Evolutionary conservation across 1,140 invertebrate species (phyloP), one percentile per base, ranked within the genome.

Genomic region (Drosophila lowei): DNA sequence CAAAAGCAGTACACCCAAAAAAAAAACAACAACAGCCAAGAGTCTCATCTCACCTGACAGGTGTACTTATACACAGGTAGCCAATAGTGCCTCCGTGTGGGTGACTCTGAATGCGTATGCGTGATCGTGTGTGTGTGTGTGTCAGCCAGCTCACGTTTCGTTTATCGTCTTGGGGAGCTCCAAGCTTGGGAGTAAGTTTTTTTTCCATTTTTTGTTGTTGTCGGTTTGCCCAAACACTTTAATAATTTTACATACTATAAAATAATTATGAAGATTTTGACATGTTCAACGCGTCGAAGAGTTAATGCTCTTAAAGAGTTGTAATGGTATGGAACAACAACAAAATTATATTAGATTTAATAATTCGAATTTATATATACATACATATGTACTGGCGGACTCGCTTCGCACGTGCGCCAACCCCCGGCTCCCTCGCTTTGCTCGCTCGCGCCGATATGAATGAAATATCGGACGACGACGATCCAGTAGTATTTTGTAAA

Each of bases 111-210:
- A 23, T 41, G 7, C n/a, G 34, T 55, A 57, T 52, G 28, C 11
- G 11, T 6, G 15, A 34, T 30, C 13, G 41, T 59, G 41, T 67
- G 15, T 42, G 41, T 53, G 63, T 85, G 57, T 49, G 72, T 53
- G 72, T 49, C 30, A 52, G 77, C 65, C 80, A 75, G 77, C 81
- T 86, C 83, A 88, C 78, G 75, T 86, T 86, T 88, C 83, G 68
- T 67, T 60, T 54, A 46, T 52, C 68, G 73, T 74, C 63, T 63
- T 71, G 57, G 52, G 63, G 30, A 63, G 55, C 67, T 61, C 48
- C 61, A 72, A 77, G 64, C 56, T 66, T 62, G 13, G 47, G 25
- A 64, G 71, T 43, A 72, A 49, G 70, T 4, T 38, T 38, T 38
- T 13, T 13, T 38, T 38, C 11, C 11, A 13, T 38, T 38, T 34